Evolutionary conservation across 2,888 invertebrate genomes (phyloP).

Genomic region (Tipula helvola): DNA sequence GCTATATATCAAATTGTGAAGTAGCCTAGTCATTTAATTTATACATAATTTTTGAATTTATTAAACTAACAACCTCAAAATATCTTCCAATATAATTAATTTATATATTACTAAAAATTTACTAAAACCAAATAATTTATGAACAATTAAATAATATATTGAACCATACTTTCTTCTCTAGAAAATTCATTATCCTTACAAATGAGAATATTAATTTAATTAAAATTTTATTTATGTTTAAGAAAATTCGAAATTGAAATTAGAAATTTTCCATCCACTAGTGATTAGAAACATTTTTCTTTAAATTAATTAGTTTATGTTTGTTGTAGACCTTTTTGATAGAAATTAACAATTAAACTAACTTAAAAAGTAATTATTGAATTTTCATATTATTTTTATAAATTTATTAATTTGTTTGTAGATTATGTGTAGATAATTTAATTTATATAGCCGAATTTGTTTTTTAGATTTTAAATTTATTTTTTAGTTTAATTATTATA

Average conservation of each 20-base stretch:
- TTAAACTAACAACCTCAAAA: background rate
- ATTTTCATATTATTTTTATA: background rate
- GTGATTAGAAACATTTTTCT: background rate
- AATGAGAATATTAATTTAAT: background rate
- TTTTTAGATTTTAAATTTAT: background rate
- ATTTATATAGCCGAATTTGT: background rate
- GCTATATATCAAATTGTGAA: no score
- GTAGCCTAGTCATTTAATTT: no score
- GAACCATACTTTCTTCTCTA: background rate
- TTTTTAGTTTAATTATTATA: background rate
- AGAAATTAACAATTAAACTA: background rate
- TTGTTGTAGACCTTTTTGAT: background rate
- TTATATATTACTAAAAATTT: background rate
- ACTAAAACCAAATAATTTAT: background rate
- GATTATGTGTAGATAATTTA: background rate
- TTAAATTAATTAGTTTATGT: background rate
- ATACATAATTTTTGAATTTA: no score
- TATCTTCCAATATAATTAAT: background rate
- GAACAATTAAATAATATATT: background rate
- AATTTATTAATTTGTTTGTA: conserved; percentile 4
- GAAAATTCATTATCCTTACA: background rate
- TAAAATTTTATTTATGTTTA: background rate
- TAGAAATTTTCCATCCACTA: background rate
- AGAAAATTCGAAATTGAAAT: background rate
- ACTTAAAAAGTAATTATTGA: background rate